These are phyloP conservation scores for Pseudoatta argentina DNA, from an alignment of 1,140 invertebrate genomes.

Conservation along the genomic window DNA sequence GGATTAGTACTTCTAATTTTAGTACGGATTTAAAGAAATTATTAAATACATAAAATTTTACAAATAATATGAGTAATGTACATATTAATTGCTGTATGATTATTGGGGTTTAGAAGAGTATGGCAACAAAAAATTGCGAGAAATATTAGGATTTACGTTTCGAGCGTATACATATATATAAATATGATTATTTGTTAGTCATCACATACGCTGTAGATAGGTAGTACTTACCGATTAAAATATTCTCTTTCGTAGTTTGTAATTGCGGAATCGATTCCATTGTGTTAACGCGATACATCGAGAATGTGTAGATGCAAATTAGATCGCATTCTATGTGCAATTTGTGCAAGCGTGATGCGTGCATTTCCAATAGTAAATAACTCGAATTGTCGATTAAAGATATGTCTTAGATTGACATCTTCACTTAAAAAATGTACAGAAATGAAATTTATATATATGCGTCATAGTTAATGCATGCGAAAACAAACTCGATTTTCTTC, in stretches of 20 bases:
- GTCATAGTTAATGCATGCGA: background rate
- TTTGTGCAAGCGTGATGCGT: constrained; percentile 5
- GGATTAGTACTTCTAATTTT: background rate
- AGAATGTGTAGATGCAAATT: background rate
- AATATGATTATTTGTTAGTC: constrained; percentile 55
- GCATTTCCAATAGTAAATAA: constrained; percentile 10
- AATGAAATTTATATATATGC: background rate
- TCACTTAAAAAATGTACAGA: constrained; percentile 4
- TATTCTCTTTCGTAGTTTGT: constrained; percentile 51
- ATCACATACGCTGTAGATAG: constrained; percentile 42
- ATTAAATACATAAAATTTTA: constrained; percentile 15
- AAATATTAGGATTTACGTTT: background rate
- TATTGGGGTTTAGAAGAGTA: background rate
- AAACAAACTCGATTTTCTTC: background rate
- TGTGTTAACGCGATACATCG: constrained; percentile 15
- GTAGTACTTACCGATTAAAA: constrained; percentile 72
- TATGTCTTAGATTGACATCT: background rate
- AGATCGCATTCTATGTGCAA: background rate
- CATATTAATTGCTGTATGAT: constrained; percentile 1
- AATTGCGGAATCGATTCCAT: constrained; percentile 46
- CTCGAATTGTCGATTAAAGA: background rate
- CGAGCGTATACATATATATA: background rate
- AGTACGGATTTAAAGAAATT: background rate
- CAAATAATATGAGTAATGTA: background rate
- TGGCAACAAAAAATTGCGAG: background rate